A percentile compares a stretch with the other conserved stretches of the same genome.
Conservation (phyloP, 1,140 invertebrate genomes). For the Cyclargus thomasi region DNA sequence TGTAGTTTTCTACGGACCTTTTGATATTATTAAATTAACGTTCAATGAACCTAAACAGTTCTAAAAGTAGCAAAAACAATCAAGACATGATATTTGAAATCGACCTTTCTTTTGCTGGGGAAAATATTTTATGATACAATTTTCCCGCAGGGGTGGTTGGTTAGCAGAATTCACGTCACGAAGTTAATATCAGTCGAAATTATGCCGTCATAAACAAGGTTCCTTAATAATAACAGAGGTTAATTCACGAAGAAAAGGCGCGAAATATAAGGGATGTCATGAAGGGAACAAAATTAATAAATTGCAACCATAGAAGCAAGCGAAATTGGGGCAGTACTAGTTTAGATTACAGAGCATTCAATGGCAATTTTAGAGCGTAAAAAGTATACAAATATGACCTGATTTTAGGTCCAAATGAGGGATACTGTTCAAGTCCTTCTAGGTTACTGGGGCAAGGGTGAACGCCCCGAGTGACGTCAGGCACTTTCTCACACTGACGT, state of each 20-base stretch:
- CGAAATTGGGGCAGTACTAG: neutral
- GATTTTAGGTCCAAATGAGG: neutral
- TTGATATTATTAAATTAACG: no score
- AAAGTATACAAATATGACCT: neutral
- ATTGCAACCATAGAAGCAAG: neutral
- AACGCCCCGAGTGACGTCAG: neutral
- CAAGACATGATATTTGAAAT: no score
- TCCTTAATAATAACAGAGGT: neutral
- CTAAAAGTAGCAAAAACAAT: no score
- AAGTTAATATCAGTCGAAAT: no score
- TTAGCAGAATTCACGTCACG: no score
- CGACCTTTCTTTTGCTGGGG: no score
- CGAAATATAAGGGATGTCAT: neutral
- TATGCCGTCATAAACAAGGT: no score
- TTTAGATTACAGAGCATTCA: neutral
- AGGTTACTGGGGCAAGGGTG: constrained; percentile 7
- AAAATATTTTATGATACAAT: no score
- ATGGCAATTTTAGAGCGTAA: neutral
- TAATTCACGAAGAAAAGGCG: neutral
- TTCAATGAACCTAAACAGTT: no score
- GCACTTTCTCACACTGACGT: constrained; percentile 2
- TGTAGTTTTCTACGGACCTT: no score
- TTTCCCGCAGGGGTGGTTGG: no score
- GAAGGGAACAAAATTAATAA: neutral
- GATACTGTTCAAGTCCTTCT: neutral